Base-by-base conservation (phyloP, 2,888 invertebrate species). In the Tryphoninae sp. region DNA sequence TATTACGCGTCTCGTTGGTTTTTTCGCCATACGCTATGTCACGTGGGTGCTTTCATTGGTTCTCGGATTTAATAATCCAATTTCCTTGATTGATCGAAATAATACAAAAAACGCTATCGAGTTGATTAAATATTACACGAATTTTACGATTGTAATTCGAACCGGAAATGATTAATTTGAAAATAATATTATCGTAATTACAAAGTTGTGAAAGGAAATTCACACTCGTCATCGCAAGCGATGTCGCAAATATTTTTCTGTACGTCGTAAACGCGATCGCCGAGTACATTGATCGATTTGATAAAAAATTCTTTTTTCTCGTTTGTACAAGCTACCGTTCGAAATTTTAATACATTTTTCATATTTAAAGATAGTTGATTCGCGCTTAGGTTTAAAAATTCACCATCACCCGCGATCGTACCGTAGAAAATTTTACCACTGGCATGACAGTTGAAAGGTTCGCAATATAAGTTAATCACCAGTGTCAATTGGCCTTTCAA, bases 401-500 rank as follows among this genome's bases (percentile, higher is more conserved):
- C 75, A 13, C 78, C 81, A 1, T 68, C 69, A 1, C n/a, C 45
- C 11, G 16, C 23, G 9, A 61, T 72, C 3, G 23, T 49, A 45
- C 86, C 86, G 64, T 86, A 88, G 65, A 84, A 86, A 62, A 88
- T 83, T 67, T 76, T 69, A 23, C 88, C 88, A 51, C 78, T 58
- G 1, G 87, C 87, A 19, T 58, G 8, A 42, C 85, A 85, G 22
- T 75, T 67, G 0, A 71, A 26, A 0, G 61, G 61, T 6, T 82
- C 40, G 59, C 81, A 84, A 7, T 74, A 73, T 9, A 80, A 76
- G 82, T 88, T 87, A 4, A 80, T 83, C 4, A 84, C 33, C 6
- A 88, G 84, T 6, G 78, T 84, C 13, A 88, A 22, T n/a, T 78
- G 59, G 19, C 62, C 82, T 2, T n/a, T 68, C 55, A 83, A 69